Evolutionary conservation across 1,140 invertebrate species (phyloP), one percentile per base, ranked within the genome.

Genomic region (Parasteatoda tepidariorum): DNA sequence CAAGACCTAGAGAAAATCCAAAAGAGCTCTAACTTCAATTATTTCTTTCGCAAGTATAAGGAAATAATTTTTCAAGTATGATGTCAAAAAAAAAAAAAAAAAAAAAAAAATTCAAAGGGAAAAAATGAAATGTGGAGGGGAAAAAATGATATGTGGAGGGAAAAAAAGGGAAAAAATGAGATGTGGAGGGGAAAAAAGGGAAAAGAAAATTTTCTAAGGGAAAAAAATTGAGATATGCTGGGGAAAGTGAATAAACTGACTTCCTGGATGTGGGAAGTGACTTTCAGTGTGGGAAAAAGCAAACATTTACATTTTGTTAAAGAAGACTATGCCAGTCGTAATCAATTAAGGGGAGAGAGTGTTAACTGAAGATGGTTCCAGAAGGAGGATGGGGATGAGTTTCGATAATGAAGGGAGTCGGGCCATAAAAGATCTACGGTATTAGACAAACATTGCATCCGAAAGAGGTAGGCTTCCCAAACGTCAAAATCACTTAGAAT

Each of bases 301-400:
- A 82, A 82, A 82, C 78, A 82, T 82, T 82, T 82, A 70, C 78
- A 82, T 82, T 82, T 62, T 70, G 66, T 48, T 48, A 55, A 28
- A 15, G 55, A 41, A 48, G 64, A 55, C 41, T 67, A 67, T 67
- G 75, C 30, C 57, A 70, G 78, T 70, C 78, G 57, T 33, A 82
- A 82, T 82, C 78, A 82, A 71, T 82, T 70, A 82, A 68, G 78
- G 33, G 48, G 1, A 33, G 30, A 59, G 61, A 62, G 55, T 31
- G 55, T 33, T 82, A 62, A 82, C 70, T 54, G n/a, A n/a, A n/a
- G n/a, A n/a, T n/a, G n/a, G n/a, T n/a, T n/a, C n/a, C n/a, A 54
- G 41, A 26, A 61, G 26, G 13, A 15, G 57, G 64, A 41, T 68
- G 54, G 41, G 30, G 61, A 24, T 55, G 30, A 68, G 64, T 31